Percentiles rank a stretch among this genome's conserved stretches.
These are phyloP conservation scores for Sardinella longiceps DNA, from an alignment of 2,797 vertebrate species.

Conservation along the genomic window DNA sequence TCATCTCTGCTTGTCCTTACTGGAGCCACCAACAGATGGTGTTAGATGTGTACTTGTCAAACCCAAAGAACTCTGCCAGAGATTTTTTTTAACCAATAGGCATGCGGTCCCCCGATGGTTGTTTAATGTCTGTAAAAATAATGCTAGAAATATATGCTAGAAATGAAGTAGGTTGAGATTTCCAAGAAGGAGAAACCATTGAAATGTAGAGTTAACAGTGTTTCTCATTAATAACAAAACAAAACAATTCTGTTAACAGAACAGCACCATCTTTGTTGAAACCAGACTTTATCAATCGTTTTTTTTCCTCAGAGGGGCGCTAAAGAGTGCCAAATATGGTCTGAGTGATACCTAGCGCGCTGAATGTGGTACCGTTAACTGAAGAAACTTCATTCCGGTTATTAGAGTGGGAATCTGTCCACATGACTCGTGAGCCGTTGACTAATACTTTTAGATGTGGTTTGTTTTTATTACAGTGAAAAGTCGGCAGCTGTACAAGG, in stretches of 20 bases:
- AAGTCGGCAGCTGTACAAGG: neutral
- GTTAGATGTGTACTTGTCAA: neutral
- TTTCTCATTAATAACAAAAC: neutral
- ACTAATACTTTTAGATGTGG: neutral
- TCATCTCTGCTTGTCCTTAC: neutral
- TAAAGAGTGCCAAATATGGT: neutral
- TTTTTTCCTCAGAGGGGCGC: neutral
- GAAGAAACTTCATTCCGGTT: neutral
- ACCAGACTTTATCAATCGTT: neutral
- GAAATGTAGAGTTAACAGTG: too few species aligned
- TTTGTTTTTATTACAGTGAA: neutral
- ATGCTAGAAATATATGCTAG: neutral
- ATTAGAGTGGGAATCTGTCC: neutral
- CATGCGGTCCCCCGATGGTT: neutral
- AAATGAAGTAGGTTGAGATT: too few species aligned
- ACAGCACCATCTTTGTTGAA: neutral
- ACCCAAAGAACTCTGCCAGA: neutral
- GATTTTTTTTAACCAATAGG: neutral
- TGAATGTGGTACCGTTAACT: neutral
- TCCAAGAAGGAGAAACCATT: too few species aligned
- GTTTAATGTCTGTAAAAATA: neutral
- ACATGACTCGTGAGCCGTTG: neutral
- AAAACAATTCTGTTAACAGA: too few species aligned
- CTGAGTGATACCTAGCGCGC: neutral
- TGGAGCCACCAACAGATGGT: constrained; percentile 10